A percentile compares a stretch with the other conserved stretches of the same genome.
Conservation (phyloP, 2,113 vertebrate genomes). For the Callithrix jacchus region DNA sequence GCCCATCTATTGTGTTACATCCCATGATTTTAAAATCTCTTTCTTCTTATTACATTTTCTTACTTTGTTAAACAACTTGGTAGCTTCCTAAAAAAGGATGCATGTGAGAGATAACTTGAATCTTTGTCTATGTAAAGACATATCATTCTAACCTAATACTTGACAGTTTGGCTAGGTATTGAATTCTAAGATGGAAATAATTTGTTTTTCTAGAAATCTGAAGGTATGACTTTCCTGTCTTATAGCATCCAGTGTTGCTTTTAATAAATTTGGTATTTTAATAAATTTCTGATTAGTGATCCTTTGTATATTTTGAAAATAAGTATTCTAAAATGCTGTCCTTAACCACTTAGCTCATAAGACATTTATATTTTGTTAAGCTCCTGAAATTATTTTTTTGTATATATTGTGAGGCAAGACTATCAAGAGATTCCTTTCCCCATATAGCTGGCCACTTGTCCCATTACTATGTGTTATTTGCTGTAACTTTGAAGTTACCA, state of each 20-base stretch:
- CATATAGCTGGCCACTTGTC: background rate
- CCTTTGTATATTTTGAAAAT: background rate
- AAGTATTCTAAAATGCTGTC: background rate
- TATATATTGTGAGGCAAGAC: background rate
- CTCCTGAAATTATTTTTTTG: background rate
- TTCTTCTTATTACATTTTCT: background rate
- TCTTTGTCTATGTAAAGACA: background rate
- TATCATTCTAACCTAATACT: background rate
- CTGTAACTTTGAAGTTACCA: background rate
- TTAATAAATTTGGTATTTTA: background rate
- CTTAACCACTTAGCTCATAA: background rate
- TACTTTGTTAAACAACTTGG: background rate
- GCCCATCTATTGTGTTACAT: background rate
- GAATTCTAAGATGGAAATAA: slow-evolving; percentile 10
- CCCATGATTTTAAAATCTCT: background rate
- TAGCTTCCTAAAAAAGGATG: background rate
- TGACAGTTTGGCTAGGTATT: background rate
- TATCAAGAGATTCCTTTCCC: too few species aligned
- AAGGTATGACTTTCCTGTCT: background rate
- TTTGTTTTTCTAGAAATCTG: background rate
- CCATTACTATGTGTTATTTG: background rate
- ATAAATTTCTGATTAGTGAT: background rate
- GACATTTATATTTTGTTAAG: background rate
- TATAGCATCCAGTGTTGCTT: background rate
- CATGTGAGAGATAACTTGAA: background rate